Percentiles rank a stretch among this genome's conserved stretches.
Conservation (phyloP, 2,797 vertebrate species). For the Myotis myotis region DNA sequence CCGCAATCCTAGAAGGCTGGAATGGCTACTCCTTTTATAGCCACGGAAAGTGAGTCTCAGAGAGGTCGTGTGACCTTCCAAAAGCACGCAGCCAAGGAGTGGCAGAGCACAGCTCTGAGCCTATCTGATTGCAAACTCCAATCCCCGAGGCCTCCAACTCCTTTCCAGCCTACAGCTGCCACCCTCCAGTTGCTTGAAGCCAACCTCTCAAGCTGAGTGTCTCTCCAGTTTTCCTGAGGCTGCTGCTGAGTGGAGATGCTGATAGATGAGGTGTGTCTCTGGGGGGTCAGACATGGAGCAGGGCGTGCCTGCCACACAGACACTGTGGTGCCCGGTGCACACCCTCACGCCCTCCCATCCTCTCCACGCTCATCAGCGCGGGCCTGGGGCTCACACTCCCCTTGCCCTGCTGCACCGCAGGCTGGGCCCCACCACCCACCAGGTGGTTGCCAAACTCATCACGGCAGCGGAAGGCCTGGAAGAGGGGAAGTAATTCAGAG, state of each 20-base stretch:
- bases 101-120: rapidly evolving
- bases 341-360: rapidly evolving
- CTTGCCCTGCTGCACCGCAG: rapidly evolving
- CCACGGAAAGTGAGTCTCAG: not conserved
- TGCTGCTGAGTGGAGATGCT: not conserved
- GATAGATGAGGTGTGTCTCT: not conserved
- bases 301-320: not conserved
- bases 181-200: not conserved
- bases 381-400: not conserved
- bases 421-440: not conserved
- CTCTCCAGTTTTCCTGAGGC: not conserved
- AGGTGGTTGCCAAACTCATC: not conserved
- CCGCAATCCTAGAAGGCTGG: rapidly evolving
- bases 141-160: not conserved
- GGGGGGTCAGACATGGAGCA: rapidly evolving
- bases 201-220: not conserved
- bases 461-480: rapidly evolving
- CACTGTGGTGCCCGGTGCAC: rapidly evolving
- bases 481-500: slow-evolving; percentile 13
- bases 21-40: not conserved
- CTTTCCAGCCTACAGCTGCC: not conserved
- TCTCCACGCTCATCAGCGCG: not conserved
- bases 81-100: not conserved
- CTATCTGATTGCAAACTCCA: not conserved
- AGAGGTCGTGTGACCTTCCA: not conserved